Evolutionary conservation across 2,113 vertebrate genomes (phyloP).

Genomic region (Indicator indicator): DNA sequence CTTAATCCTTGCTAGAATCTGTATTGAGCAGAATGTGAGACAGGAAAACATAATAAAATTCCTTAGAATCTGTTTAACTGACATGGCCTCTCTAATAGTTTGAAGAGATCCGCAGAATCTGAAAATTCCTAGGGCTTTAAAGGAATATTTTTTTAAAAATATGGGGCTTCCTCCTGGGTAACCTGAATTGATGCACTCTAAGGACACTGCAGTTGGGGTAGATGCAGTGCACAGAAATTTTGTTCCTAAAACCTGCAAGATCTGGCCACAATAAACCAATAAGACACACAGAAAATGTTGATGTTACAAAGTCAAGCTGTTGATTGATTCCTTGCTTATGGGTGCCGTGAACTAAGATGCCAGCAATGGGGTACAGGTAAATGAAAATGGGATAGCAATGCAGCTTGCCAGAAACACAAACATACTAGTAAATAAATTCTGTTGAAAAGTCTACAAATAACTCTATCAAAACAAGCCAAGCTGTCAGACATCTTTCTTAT

Average conservation of each 20-base stretch:
- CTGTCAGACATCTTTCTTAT: not conserved
- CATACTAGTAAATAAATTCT: not conserved
- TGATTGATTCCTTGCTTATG: not conserved
- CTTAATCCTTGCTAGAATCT: not conserved
- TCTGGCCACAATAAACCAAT: not conserved
- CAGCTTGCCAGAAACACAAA: not conserved
- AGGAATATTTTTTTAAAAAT: not conserved
- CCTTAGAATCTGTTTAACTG: not conserved
- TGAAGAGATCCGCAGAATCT: not conserved
- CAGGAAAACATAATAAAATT: not conserved
- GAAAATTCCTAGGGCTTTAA: not conserved
- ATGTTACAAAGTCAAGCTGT: not conserved
- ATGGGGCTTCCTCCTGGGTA: accelerated
- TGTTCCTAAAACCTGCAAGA: not conserved
- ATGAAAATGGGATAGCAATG: not conserved
- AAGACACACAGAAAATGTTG: not conserved
- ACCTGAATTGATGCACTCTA: not conserved
- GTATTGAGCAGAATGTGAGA: not conserved
- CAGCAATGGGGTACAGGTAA: not conserved
- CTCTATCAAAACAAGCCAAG: conserved; percentile 1
- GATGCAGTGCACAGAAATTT: not conserved
- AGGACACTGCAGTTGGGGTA: not conserved
- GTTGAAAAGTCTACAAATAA: not conserved
- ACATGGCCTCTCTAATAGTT: not conserved
- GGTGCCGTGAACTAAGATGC: not conserved